A percentile compares a stretch with the other conserved stretches of the same genome.
phyloP scores from a whole-genome alignment of 2,113 vertebrate species.

The Pachycephala philippinensis region DNA sequence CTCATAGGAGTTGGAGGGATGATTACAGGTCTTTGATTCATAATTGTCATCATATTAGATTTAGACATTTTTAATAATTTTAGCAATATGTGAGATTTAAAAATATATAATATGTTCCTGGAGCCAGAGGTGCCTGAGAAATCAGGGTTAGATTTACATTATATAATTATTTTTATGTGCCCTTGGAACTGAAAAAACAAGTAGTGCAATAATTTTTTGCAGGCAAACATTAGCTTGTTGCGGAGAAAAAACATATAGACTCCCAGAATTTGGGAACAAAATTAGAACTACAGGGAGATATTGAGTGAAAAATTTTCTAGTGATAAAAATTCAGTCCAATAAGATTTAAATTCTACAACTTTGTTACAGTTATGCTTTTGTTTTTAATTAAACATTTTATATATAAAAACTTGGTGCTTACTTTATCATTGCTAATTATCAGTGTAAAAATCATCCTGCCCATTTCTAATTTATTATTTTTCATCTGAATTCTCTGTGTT shows the following conservation, averaged over 20 bases:
- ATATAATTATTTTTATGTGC: not conserved
- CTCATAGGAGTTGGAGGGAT: not conserved
- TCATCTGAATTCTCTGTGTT: not conserved
- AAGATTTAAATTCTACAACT: not conserved
- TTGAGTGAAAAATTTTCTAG: not conserved
- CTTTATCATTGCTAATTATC: not conserved
- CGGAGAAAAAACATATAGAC: not conserved
- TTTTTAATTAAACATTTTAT: not conserved
- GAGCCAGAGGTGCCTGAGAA: not conserved
- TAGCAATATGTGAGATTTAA: not conserved
- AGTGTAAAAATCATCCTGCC: not conserved
- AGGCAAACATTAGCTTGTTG: not conserved
- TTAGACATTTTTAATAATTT: not conserved
- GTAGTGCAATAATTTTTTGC: not conserved
- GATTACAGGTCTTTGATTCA: not conserved
- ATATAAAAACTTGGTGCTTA: not conserved
- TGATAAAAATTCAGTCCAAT: not conserved
- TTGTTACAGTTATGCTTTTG: not conserved
- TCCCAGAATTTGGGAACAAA: not conserved
- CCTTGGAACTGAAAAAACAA: not conserved
- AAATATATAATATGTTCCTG: not conserved
- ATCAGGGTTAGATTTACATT: not conserved
- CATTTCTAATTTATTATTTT: not conserved
- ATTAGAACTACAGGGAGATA: not conserved
- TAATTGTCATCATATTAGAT: not conserved